These are phyloP conservation scores for Pyrochroa serraticornis DNA, from an alignment of 2,888 invertebrate genomes.

Conservation along the genomic window DNA sequence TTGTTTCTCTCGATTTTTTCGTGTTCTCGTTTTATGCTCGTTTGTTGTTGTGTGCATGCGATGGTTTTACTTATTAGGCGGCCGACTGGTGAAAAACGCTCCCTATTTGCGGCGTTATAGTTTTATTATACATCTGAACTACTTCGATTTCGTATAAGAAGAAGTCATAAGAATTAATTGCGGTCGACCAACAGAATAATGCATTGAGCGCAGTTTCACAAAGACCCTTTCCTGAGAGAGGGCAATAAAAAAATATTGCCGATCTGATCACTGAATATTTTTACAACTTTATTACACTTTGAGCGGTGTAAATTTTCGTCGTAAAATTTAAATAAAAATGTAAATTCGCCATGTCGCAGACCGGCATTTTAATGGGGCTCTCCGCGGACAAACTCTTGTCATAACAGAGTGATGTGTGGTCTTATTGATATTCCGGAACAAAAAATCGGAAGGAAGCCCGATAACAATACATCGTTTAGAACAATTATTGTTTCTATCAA, in stretches of 20 bases:
- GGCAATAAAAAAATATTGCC: conserved; percentile 6
- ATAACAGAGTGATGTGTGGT: conserved; percentile 20
- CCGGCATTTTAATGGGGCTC: conserved; percentile 18
- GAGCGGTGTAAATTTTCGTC: conserved; percentile 13
- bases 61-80: conserved; percentile 43
- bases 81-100: conserved; percentile 30
- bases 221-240: not conserved
- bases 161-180: conserved; percentile 41
- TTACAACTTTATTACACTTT: conserved; percentile 28
- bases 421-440: conserved; percentile 25
- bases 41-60: conserved; percentile 33
- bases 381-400: not conserved
- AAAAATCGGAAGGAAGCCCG: conserved; percentile 28
- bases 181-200: conserved; percentile 14
- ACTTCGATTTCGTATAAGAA: conserved; percentile 40
- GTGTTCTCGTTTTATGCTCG: conserved; percentile 42
- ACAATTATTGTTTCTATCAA: conserved; percentile 3
- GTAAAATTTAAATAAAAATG: conserved; percentile 27
- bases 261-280: conserved; percentile 15
- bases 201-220: not conserved
- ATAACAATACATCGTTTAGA: conserved; percentile 22
- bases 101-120: conserved; percentile 42
- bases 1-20: conserved; percentile 46
- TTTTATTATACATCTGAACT: conserved; percentile 41
- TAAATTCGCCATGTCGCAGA: conserved; percentile 13